Conservation (phyloP, 2,797 vertebrate genomes). For the Naso thynnoides region DNA sequence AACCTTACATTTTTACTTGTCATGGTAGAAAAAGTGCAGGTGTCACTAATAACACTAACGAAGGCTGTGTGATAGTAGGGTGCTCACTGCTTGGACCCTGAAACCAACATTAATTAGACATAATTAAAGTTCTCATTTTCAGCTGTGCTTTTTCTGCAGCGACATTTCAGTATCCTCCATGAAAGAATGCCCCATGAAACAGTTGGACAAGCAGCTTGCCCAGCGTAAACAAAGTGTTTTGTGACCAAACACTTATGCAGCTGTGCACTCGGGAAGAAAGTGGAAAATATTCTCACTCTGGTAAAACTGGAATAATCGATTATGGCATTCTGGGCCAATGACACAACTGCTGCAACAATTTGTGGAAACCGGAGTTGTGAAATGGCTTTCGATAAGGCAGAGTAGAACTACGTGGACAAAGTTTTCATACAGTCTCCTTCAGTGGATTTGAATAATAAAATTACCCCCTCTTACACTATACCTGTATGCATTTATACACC, state of each 20-base stretch:
- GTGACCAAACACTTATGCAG: conserved; percentile 24
- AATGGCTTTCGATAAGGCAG: not conserved
- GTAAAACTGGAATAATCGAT: conserved; percentile 15
- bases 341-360: not conserved
- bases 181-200: conserved; percentile 4
- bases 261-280: not conserved
- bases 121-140: not conserved
- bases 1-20: not conserved
- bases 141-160: not conserved
- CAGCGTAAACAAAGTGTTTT: not conserved
- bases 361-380: not conserved
- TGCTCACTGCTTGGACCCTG: not conserved
- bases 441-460: not conserved
- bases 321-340: not conserved
- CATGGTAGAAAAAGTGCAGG: not conserved
- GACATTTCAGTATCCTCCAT: not conserved
- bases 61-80: no score
- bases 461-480: not conserved
- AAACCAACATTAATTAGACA: not conserved
- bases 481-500: not conserved
- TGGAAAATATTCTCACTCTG: conserved; percentile 16
- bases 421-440: not conserved
- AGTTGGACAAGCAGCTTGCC: not conserved
- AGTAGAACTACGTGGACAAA: not conserved
- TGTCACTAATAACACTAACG: not conserved